Evolutionary conservation across 64 coral and sea anemone genomes (phyloP).

Genomic region (Actinia tenebrosa): DNA sequence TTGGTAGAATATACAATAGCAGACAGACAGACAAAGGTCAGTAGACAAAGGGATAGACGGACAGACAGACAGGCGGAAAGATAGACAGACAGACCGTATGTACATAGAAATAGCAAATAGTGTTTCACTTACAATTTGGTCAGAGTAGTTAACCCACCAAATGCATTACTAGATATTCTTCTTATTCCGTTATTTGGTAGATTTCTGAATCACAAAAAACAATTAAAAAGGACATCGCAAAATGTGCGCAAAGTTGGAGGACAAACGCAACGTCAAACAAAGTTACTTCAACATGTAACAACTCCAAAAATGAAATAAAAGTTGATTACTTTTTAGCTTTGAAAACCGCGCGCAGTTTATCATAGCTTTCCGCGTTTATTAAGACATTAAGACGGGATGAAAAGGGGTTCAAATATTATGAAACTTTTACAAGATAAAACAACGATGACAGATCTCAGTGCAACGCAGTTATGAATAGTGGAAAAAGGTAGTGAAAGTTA

Average conservation of each 20-base stretch:
- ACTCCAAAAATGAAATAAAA: too few relatives aligned
- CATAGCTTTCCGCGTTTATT: too few relatives aligned
- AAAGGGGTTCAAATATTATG: too few relatives aligned
- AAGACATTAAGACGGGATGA: too few relatives aligned
- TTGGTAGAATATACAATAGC: background rate
- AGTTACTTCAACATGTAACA: too few relatives aligned
- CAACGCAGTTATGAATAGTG: too few relatives aligned
- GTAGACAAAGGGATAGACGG: background rate
- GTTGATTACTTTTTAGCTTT: too few relatives aligned
- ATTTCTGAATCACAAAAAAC: background rate
- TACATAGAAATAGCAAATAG: background rate
- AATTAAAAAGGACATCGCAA: too few relatives aligned
- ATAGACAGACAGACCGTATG: background rate
- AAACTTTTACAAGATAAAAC: too few relatives aligned
- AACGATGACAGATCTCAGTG: too few relatives aligned
- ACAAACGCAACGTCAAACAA: too few relatives aligned
- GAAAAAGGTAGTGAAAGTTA: background rate
- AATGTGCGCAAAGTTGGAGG: background rate
- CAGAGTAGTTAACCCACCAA: conserved; percentile 2
- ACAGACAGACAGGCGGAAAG: background rate
- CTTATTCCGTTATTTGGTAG: background rate
- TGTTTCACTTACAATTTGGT: conserved; percentile 11
- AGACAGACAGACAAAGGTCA: background rate
- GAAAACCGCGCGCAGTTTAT: too few relatives aligned
- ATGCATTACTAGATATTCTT: background rate